Percentiles rank a stretch among this genome's conserved stretches.
phyloP scores from a whole-genome alignment of 2,113 vertebrate genomes.

The Pelobates fuscus region DNA sequence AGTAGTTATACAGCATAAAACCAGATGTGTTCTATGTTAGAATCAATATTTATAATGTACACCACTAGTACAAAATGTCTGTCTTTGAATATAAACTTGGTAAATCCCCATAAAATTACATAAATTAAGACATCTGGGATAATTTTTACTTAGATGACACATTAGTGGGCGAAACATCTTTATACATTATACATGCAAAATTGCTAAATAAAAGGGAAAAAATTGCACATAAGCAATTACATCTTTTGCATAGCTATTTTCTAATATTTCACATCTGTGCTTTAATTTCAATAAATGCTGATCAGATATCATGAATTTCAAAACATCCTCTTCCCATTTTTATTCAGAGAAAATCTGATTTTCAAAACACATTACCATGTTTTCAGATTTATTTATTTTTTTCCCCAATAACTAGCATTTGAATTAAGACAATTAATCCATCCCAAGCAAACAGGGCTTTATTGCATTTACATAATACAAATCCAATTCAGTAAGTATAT shows the following conservation, averaged over 20 bases:
- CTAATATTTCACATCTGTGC: conserved; percentile 44
- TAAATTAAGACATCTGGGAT: conserved; percentile 32
- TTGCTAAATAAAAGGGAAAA: not conserved
- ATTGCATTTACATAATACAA: conserved; percentile 26
- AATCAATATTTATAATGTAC: too few relatives aligned
- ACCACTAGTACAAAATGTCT: too few relatives aligned
- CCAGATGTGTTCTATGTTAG: too few relatives aligned
- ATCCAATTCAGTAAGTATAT: too few relatives aligned
- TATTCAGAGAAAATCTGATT: conserved; percentile 32
- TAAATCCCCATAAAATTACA: conserved; percentile 12
- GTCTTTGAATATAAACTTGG: not conserved
- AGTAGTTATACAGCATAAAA: too few relatives aligned
- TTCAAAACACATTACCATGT: conserved; percentile 42
- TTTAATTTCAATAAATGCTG: conserved; percentile 37
- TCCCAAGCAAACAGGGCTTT: not conserved
- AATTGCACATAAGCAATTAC: conserved; percentile 11
- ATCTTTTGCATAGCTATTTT: conserved; percentile 28
- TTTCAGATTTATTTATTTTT: not conserved
- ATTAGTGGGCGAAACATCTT: conserved; percentile 20
- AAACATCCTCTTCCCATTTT: conserved; percentile 26
- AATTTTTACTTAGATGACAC: not conserved
- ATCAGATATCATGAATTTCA: conserved; percentile 45
- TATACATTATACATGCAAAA: conserved; percentile 37
- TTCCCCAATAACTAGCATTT: conserved; percentile 1
- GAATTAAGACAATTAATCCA: conserved; percentile 16